Conservation (phyloP, 92 coral and sea anemone genomes). For the Umimayanthus chanpuru region DNA sequence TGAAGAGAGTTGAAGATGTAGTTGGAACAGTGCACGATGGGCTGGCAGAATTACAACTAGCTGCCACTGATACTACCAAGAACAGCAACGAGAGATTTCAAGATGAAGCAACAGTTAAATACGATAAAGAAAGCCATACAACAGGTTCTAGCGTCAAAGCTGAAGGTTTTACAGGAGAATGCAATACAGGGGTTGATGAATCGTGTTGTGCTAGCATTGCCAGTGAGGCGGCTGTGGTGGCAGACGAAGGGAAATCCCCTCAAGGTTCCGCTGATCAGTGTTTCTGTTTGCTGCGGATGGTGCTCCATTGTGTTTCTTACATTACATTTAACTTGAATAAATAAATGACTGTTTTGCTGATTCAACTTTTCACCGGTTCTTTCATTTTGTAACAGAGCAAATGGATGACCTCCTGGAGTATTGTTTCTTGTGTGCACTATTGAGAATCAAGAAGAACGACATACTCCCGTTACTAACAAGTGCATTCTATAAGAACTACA, state of each 20-base stretch:
- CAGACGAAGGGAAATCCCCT: conserved; percentile 6
- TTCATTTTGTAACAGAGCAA: conserved; percentile 53
- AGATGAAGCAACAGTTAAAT: neutral
- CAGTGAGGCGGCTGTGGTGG: neutral
- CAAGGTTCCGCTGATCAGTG: neutral
- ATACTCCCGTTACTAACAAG: conserved; percentile 81
- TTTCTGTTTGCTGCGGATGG: neutral
- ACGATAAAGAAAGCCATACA: neutral
- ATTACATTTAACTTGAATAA: conserved; percentile 6
- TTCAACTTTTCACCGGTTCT: neutral
- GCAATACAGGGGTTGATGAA: neutral
- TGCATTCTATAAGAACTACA: conserved; percentile 77
- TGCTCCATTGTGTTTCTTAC: neutral
- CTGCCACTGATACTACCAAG: neutral
- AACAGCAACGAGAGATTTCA: neutral
- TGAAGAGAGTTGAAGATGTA: neutral
- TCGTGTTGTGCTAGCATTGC: neutral
- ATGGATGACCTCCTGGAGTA: conserved; percentile 88
- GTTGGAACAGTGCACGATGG: neutral
- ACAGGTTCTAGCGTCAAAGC: neutral
- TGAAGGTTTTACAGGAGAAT: neutral
- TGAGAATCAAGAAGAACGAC: conserved; percentile 79
- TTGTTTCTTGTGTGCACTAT: conserved; percentile 82
- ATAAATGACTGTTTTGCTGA: neutral
- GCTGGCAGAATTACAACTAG: neutral